Evolutionary conservation across 2,797 vertebrate genomes (phyloP), one percentile per base, ranked within the genome.

Genomic region (Botia almorhae): DNA sequence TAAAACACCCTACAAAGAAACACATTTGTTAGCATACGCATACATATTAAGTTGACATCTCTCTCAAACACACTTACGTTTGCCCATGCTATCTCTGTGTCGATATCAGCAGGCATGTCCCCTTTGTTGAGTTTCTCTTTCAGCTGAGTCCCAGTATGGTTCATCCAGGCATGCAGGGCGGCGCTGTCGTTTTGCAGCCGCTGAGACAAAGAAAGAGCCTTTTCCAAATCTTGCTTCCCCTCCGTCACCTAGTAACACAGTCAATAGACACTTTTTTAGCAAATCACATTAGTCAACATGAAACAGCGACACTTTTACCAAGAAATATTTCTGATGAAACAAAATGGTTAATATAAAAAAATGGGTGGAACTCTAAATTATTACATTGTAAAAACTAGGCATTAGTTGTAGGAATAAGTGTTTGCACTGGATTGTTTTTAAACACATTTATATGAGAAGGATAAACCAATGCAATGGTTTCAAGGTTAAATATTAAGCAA

Each of bases 161-260:
- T 89, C 58, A 99, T 93, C 97, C 97, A 98, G 65, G 96, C 96
- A 21, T 94, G 95, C 78, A 99, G 91, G 21, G 87, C 82, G 0
- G 89, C 46, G 13, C 92, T 92, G 64, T 98, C 96, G 86, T 96
- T 97, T 83, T 90, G 96, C 88, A 97, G 92, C 87, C 92, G 96
- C 64, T 95, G 93, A 65, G 97, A 94, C 73, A 99, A 89, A 67
- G 95, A 93, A 8, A 96, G 89, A 17, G 97, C 96, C 86, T 95
- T 95, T 85, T 99, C 98, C 0, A 99, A 91, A 75, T 97, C 96
- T 90, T 98, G 97, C 76, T 99, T 99, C 5, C 97, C 96, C 85
- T 99, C 97, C 0, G 98, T 99, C 77, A 99, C 98, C 98, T 83
- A 11, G 48, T 0, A 43, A 73, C 26, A 76, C 64, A 81, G 2